phyloP scores from a whole-genome alignment of 1,140 invertebrate species.

The Pseudomyrmex dendroicus region DNA sequence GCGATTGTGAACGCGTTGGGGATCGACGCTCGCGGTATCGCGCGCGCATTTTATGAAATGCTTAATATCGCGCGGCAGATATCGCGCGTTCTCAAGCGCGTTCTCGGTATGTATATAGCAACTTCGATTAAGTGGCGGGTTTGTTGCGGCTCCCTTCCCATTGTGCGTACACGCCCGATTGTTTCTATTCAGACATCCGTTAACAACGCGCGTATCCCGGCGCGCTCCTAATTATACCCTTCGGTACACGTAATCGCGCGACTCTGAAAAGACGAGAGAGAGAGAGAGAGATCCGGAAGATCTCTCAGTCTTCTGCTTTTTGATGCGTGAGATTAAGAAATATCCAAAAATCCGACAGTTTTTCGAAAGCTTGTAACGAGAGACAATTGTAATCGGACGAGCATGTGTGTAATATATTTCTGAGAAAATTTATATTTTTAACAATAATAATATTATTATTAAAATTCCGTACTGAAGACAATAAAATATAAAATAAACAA shows the following conservation, averaged over 20 bases:
- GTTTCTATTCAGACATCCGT: slow-evolving; percentile 72
- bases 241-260: slow-evolving; percentile 29
- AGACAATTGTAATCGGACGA: background rate
- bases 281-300: no score
- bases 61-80: slow-evolving; percentile 61
- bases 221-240: slow-evolving; percentile 67
- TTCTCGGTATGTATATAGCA: slow-evolving; percentile 33
- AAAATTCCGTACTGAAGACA: background rate
- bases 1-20: background rate
- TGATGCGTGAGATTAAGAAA: background rate
- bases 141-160: slow-evolving; percentile 70
- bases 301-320: background rate
- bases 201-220: slow-evolving; percentile 68
- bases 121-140: slow-evolving; percentile 71
- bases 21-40: slow-evolving; percentile 14
- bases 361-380: no score
- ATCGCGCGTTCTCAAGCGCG: slow-evolving; percentile 56
- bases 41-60: slow-evolving; percentile 52
- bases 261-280: slow-evolving; percentile 11
- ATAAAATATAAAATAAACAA: no score
- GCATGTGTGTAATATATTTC: background rate
- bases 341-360: background rate
- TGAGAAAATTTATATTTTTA: background rate
- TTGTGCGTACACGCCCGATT: slow-evolving; percentile 65
- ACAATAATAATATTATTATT: background rate